Evolutionary conservation across 2,113 vertebrate genomes (phyloP).

Genomic region (Rhinolophus ferrumequinum): DNA sequence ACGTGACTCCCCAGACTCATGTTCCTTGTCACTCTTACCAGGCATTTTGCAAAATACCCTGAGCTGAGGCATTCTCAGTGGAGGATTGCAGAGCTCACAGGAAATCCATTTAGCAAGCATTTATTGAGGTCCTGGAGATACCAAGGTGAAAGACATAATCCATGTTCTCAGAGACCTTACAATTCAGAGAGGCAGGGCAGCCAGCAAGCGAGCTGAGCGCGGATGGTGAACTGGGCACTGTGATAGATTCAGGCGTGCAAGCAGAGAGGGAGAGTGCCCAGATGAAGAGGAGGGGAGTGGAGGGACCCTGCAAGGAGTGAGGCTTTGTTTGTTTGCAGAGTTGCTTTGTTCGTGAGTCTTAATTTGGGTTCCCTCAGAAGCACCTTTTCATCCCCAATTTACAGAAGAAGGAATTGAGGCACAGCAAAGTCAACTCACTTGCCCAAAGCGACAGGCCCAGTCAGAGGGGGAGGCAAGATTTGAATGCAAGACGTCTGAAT

Average conservation of each 20-base stretch:
- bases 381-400: background rate
- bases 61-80: background rate
- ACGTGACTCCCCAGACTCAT: background rate
- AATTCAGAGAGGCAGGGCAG: background rate
- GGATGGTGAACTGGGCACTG: background rate
- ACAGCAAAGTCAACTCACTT: background rate
- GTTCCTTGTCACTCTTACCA: background rate
- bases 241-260: rapidly evolving
- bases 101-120: background rate
- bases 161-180: background rate
- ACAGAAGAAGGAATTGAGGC: background rate
- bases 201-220: rapidly evolving
- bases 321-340: background rate
- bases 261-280: background rate
- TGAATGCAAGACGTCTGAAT: background rate
- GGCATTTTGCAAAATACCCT: background rate
- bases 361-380: background rate
- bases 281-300: background rate
- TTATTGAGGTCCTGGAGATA: background rate
- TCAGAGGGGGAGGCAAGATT: background rate
- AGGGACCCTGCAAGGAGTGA: background rate
- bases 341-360: background rate
- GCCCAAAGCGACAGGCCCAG: background rate
- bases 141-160: background rate
- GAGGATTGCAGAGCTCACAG: background rate